These are phyloP conservation scores for Lutjanus campechanus DNA, from an alignment of 2,797 vertebrate genomes.

Conservation along the genomic window DNA sequence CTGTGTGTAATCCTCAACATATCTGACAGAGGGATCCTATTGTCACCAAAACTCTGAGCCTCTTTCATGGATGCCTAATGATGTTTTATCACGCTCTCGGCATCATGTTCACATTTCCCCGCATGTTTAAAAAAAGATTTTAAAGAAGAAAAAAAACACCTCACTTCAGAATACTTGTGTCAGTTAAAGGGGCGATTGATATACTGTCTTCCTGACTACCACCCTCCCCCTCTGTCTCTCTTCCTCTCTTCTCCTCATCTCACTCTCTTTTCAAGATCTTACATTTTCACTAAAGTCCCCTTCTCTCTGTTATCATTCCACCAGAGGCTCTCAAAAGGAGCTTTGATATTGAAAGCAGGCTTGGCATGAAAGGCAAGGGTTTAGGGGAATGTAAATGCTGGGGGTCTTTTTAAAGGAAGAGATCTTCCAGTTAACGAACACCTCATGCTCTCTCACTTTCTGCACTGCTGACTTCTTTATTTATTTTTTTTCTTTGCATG, in stretches of 20 bases:
- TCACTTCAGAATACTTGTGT: constrained; percentile 76
- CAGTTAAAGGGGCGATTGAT: constrained; percentile 82
- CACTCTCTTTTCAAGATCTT: constrained; percentile 81
- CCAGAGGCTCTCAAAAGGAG: constrained; percentile 83
- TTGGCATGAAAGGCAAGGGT: constrained; percentile 82
- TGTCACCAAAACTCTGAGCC: constrained; percentile 61
- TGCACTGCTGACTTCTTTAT: constrained; percentile 47
- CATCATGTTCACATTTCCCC: constrained; percentile 71
- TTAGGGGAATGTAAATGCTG: constrained; percentile 84
- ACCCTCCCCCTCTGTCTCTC: constrained; percentile 54
- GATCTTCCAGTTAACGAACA: constrained; percentile 83
- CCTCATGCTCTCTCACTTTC: constrained; percentile 59
- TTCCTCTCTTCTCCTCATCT: constrained; percentile 63
- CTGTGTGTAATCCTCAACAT: constrained; percentile 65
- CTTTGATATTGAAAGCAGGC: constrained; percentile 89
- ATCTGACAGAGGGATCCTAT: constrained; percentile 70
- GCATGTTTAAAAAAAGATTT: constrained; percentile 62
- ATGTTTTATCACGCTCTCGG: constrained; percentile 73
- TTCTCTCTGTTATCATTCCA: constrained; percentile 83
- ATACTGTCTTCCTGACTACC: constrained; percentile 59
- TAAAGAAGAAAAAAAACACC: constrained; percentile 30
- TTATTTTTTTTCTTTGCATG: constrained; percentile 23
- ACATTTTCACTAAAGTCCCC: constrained; percentile 84
- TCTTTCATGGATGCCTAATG: constrained; percentile 75
- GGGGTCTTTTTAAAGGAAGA: constrained; percentile 80